Evolutionary conservation across 1,140 invertebrate species (phyloP).

Genomic region (Lordiphosa mommai): DNA sequence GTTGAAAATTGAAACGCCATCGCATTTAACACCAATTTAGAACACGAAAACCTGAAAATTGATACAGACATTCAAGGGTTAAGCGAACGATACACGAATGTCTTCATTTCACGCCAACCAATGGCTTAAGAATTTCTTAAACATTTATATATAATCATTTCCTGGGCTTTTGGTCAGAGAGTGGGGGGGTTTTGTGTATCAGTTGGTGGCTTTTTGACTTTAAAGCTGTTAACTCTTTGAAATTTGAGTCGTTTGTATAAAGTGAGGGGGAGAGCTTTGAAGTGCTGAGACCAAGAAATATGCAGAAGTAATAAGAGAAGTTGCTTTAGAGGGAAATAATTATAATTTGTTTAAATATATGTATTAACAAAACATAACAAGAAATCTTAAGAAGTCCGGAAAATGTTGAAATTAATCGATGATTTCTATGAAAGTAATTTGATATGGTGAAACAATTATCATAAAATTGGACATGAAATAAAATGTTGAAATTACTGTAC

Average conservation of each 20-base stretch:
- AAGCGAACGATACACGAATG: constrained; percentile 40
- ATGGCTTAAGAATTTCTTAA: constrained; percentile 16
- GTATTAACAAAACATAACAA: too few relatives aligned
- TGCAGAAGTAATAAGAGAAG: constrained; percentile 28
- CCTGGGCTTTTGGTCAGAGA: too few relatives aligned
- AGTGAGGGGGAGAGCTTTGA: constrained; percentile 1
- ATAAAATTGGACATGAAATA: too few relatives aligned
- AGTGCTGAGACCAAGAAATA: constrained; percentile 14
- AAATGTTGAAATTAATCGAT: too few relatives aligned
- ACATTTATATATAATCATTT: constrained; percentile 17
- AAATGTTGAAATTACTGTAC: too few relatives aligned
- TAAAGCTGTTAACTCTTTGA: constrained; percentile 64
- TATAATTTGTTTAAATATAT: too few relatives aligned
- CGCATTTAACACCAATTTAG: constrained; percentile 74
- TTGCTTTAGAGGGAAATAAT: neutral
- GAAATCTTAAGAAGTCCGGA: too few relatives aligned
- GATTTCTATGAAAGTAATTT: too few relatives aligned
- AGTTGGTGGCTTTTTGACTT: constrained; percentile 22
- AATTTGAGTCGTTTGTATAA: constrained; percentile 42
- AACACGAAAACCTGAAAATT: constrained; percentile 60
- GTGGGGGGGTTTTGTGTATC: constrained; percentile 34
- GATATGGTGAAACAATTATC: too few relatives aligned
- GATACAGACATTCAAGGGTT: constrained; percentile 40
- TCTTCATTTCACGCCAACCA: constrained; percentile 53
- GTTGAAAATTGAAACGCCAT: constrained; percentile 75